These are phyloP conservation scores for Antheraea assamensis DNA, from an alignment of 2,888 invertebrate species.

Conservation along the genomic window DNA sequence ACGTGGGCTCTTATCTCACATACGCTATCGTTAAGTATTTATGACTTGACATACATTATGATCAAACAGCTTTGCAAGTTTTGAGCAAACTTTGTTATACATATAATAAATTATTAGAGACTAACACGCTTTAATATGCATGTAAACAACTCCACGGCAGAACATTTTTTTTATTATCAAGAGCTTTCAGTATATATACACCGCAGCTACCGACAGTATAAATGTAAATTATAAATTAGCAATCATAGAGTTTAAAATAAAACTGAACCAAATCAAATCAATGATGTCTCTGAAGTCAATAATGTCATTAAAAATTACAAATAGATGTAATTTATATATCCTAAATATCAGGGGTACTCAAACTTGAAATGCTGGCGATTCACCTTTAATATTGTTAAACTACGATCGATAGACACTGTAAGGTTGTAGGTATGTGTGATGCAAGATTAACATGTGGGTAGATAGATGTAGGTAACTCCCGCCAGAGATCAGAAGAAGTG, in stretches of 20 bases:
- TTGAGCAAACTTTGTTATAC: background rate
- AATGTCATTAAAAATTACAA: background rate
- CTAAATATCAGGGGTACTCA: too few species aligned
- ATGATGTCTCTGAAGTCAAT: background rate
- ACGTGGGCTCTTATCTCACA: constrained; percentile 12
- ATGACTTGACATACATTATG: constrained; percentile 13
- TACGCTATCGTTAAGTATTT: constrained; percentile 13
- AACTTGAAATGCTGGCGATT: too few species aligned
- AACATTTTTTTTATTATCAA: background rate
- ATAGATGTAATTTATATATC: background rate
- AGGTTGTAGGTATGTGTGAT: too few species aligned
- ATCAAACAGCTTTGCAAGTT: background rate
- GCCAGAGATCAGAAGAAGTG: too few species aligned
- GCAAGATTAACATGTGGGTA: too few species aligned
- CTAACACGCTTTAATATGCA: background rate
- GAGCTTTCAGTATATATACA: background rate
- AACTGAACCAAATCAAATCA: background rate
- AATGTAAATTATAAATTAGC: too few species aligned
- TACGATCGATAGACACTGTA: too few species aligned
- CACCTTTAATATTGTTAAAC: too few species aligned
- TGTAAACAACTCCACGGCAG: background rate
- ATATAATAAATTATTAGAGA: background rate
- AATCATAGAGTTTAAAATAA: too few species aligned
- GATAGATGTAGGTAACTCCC: too few species aligned
- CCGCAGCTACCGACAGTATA: background rate